Base-by-base conservation (phyloP, 2,113 vertebrate genomes). In the Rhynchomys soricoides region DNA sequence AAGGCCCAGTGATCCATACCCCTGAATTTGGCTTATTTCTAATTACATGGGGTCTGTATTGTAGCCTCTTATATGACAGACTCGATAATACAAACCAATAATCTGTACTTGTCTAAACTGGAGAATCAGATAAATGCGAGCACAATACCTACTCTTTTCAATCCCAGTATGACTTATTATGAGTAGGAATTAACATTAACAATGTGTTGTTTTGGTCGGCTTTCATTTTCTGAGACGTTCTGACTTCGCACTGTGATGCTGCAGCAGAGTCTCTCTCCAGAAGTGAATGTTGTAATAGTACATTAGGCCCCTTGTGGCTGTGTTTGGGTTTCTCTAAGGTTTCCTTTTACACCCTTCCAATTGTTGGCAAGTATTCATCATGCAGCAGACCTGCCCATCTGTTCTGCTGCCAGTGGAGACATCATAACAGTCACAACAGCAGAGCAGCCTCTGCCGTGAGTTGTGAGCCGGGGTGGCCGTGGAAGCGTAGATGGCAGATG, bases 321-420 rank as follows among this genome's bases (percentile, higher is more conserved):
- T 97, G 96, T 98, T 97, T 98, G 95, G 95, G 77, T 94, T 98
- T 96, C 95, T 95, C 93, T 75, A 82, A 95, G 92, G 93, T 75
- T 92, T 96, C 94, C 62, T 97, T 97, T 97, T 95, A 97, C 96
- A 98, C 95, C 95, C 96, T 97, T 97, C 93, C 73, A 24, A 91
- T 78, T 98, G 97, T 98, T 98, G 97, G 97, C 97, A 98, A 97
- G 97, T 97, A 98, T 86, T 97, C 97, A 93, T 89, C 7, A 57
- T 91, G 66, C 52, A 95, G 95, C 86, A 95, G 75, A 97, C 34
- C 83, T 77, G 37, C 66, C 95, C 97, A 97, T 97, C 97, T 97
- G 97, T 97, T 97, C 92, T 91, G 74, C 85, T 91, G 93, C 93
- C 95, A 96, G 95, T 90, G 88, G 92, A 79, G 93, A 95, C 85